Evolutionary conservation across 2,888 invertebrate species (phyloP), one percentile per base, ranked within the genome.

Genomic region (Nomada goodeniana): DNA sequence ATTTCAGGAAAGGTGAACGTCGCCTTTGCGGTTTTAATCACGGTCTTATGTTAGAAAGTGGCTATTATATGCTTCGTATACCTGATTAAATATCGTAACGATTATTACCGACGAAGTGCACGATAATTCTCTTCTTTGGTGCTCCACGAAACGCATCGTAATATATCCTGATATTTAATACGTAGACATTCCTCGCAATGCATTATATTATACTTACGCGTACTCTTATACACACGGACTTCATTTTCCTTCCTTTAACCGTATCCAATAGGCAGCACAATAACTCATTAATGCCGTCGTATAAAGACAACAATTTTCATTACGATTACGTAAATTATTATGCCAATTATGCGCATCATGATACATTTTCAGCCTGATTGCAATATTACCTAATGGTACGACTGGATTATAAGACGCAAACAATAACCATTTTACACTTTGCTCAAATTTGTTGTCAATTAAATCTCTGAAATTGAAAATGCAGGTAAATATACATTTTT

Each of bases 21-120:
- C 47, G 68, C 20, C 52, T 26, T 50, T 79, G 79, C 65, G 79
- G 69, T 81, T 81, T 74, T 60, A 74, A 79, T 65, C 70, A 69
- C 23, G 75, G 75, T 75, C 53, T 74, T 44, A 59, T 3, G 65
- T 60, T 80, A 69, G 79, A 69, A 75, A 76, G 79, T 60, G 65
- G 64, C 64, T 76, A 60, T 79, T 76, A 76, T 70, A 65, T 64
- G 70, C 59, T 47, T 69, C 70, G 76, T 60, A 53, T 53, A 60
- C 23, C 52, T 60, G 79, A 76, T 80, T 80, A 69, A 65, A 65
- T 76, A 76, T 76, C 59, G 23, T 18, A 65, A 65, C 42, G 76
- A 69, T 75, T 69, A 64, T 69, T 47, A 11, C 29, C 18, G 36
- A 20, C 52, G 26, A 74, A 75, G 50, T 44, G n/a, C 20, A 61